Evolutionary conservation across 2,888 invertebrate genomes (phyloP), one percentile per base, ranked within the genome.

Genomic region (Liodrosophila aerea): DNA sequence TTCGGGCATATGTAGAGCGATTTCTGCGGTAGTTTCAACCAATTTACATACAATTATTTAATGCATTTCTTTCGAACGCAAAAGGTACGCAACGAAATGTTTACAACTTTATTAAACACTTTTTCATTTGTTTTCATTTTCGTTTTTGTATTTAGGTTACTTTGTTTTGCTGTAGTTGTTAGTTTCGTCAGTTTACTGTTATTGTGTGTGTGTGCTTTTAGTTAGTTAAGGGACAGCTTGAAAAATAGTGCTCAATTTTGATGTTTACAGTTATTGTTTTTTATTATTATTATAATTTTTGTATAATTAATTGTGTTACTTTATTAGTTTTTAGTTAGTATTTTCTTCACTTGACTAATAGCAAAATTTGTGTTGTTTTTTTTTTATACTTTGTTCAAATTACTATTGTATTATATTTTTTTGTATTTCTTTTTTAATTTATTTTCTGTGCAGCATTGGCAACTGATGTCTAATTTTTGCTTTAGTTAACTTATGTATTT

Each of bases 31-130:
- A 60, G 49, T 59, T 71, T 71, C 52, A 68, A 71, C 53, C 66
- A 68, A 65, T 60, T 44, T 71, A 65, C 60, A 61, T 60, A 41
- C 50, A 68, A 60, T n/a, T 69, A 7, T 29, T 15, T 62, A 31
- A 34, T 47, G 39, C 9, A 22, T 53, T 52, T 64, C 37, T 50
- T 36, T 50, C 22, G 8, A 52, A 60, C 62, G 76, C 78, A 71
- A 77, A 61, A 73, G 52, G 66, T 72, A 68, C 64, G 78, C 76
- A 82, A 82, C 82, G 65, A 76, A 84, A 84, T 62, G 74, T 53
- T 77, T 74, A 67, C 61, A 76, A 81, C 82, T 44, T 29, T 36
- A 39, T 41, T 1, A 1, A 5, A 27, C 40, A 51, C 47, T 29
- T 56, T 49, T 30, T 43, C 13, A 31, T 41, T 63, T 51, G 18